Conservation (phyloP, 2,888 invertebrate species). For the Andrena marginata region DNA sequence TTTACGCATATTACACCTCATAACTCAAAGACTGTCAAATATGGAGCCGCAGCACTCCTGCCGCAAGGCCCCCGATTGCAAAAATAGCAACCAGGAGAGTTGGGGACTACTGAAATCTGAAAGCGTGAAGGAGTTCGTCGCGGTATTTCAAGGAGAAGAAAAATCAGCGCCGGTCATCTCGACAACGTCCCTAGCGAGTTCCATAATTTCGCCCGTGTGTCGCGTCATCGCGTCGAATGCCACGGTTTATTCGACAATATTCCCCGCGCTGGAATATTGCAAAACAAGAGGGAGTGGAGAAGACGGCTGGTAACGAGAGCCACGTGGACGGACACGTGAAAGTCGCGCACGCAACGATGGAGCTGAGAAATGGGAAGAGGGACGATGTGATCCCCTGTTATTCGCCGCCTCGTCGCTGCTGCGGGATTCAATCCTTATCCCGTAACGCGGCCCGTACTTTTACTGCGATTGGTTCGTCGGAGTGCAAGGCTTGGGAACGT, state of each 20-base stretch:
- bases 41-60: too few species aligned
- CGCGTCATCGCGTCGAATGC: neutral
- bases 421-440: constrained; percentile 20
- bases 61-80: too few species aligned
- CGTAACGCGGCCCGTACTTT: constrained; percentile 28
- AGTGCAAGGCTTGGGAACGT: neutral
- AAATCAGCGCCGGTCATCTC: too few species aligned
- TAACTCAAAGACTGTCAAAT: too few species aligned
- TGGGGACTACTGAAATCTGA: too few species aligned
- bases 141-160: too few species aligned
- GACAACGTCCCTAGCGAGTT: neutral
- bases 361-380: constrained; percentile 30
- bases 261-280: constrained; percentile 1
- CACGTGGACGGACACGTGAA: constrained; percentile 63
- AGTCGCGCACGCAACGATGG: constrained; percentile 26
- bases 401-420: constrained; percentile 6
- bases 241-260: neutral
- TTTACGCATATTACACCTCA: too few species aligned
- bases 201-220: neutral
- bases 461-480: constrained; percentile 20
- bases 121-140: too few species aligned
- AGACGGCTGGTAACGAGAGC: constrained; percentile 7
- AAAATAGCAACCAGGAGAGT: too few species aligned
- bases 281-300: constrained; percentile 22
- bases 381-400: constrained; percentile 15